These are phyloP conservation scores for Drosophila greeni DNA, from an alignment of 2,888 invertebrate genomes.

Conservation along the genomic window DNA sequence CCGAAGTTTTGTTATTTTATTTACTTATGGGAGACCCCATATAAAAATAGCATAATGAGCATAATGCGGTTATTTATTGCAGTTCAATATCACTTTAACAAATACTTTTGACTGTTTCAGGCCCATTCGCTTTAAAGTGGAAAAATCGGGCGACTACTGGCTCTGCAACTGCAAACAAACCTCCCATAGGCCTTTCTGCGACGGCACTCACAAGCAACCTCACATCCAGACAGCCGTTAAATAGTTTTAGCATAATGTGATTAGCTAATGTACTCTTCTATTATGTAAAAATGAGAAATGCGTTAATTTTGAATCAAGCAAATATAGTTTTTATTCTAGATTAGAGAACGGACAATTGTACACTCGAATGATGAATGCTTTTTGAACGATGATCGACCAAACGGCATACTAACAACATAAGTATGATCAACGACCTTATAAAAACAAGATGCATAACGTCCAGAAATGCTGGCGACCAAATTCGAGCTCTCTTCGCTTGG, in stretches of 20 bases:
- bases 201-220: conserved; percentile 92
- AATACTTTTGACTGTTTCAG: conserved; percentile 72
- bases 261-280: neutral
- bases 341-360: conserved; percentile 47
- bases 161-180: conserved; percentile 99
- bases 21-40: neutral
- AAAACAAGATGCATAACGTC: neutral
- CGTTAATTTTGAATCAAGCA: conserved; percentile 62
- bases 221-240: conserved; percentile 82
- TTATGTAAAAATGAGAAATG: conserved; percentile 42
- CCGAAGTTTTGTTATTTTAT: neutral
- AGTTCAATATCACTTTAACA: neutral
- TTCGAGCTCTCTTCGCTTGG: neutral
- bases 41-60: neutral
- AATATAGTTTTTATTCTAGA: conserved; percentile 62
- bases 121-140: conserved; percentile 90
- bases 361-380: conserved; percentile 26
- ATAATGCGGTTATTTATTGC: neutral
- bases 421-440: neutral
- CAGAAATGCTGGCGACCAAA: neutral
- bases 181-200: conserved; percentile 95
- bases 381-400: conserved; percentile 21
- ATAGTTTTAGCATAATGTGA: conserved; percentile 48
- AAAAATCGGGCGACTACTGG: conserved; percentile 94
- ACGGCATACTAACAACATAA: conserved; percentile 21